phyloP scores from a whole-genome alignment of 2,113 vertebrate genomes.

The Xiphophorus hellerii region DNA sequence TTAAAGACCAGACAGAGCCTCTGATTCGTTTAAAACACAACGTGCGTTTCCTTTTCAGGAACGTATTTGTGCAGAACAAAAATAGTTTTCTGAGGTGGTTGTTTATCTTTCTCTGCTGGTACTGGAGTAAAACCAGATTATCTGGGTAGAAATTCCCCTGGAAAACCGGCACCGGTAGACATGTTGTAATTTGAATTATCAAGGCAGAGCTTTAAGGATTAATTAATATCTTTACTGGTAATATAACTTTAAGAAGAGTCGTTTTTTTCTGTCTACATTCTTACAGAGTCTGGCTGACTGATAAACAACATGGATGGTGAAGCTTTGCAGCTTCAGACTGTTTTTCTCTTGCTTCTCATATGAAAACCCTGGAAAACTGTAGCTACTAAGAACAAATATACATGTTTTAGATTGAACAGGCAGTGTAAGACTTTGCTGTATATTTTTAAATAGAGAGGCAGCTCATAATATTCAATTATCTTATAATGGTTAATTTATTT shows the following conservation, averaged over 20 bases:
- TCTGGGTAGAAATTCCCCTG: neutral
- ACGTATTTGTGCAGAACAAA: neutral
- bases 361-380: too few relatives aligned
- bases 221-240: too few relatives aligned
- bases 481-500: neutral
- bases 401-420: neutral
- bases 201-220: too few relatives aligned
- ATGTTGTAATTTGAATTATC: too few relatives aligned
- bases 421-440: neutral
- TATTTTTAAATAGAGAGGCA: too few relatives aligned
- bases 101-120: neutral
- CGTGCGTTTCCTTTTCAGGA: neutral
- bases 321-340: too few relatives aligned
- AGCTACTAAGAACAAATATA: too few relatives aligned
- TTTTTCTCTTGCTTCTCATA: too few relatives aligned
- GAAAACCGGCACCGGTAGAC: neutral
- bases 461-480: neutral
- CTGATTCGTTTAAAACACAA: neutral
- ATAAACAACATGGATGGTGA: too few relatives aligned
- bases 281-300: too few relatives aligned
- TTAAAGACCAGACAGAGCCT: neutral
- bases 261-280: too few relatives aligned
- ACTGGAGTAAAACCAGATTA: neutral
- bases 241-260: too few relatives aligned
- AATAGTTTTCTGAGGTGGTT: neutral